A percentile compares a stretch with the other conserved stretches of the same genome.
Evolutionary conservation across 2,888 invertebrate species (phyloP).

Genomic region (Cheilosia variabilis): DNA sequence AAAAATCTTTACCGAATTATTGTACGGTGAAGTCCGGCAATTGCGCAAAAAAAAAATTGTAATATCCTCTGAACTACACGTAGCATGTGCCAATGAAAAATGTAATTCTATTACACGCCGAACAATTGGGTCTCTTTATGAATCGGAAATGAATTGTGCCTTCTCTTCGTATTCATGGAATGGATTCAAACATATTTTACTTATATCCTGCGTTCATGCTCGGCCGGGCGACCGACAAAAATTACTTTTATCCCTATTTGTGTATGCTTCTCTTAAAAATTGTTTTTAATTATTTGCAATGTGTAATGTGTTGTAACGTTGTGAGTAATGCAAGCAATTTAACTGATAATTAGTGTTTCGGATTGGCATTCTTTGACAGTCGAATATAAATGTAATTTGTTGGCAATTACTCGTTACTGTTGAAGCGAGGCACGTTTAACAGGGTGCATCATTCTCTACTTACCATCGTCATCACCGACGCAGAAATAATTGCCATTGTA

Average conservation of each 20-base stretch:
- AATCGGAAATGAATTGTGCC: slow-evolving; percentile 1
- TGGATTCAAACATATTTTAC: neutral
- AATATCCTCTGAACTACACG: neutral
- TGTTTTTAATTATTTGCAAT: neutral
- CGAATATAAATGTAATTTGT: no score
- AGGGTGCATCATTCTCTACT: no score
- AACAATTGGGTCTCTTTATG: neutral
- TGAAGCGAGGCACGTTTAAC: no score
- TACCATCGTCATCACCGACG: no score
- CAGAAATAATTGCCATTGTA: no score
- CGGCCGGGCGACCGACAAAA: neutral
- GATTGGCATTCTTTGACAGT: neutral
- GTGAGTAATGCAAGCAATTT: neutral
- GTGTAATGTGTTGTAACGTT: neutral
- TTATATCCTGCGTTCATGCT: neutral
- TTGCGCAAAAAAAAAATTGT: neutral
- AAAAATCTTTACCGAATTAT: neutral
- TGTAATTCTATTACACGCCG: neutral
- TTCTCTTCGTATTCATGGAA: neutral
- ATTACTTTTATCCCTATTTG: neutral
- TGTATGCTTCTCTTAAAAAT: neutral
- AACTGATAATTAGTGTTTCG: neutral
- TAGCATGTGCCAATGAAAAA: neutral
- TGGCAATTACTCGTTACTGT: no score
- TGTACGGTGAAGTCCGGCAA: neutral